phyloP scores from a whole-genome alignment of 2,113 vertebrate species.

The Lontra canadensis region DNA sequence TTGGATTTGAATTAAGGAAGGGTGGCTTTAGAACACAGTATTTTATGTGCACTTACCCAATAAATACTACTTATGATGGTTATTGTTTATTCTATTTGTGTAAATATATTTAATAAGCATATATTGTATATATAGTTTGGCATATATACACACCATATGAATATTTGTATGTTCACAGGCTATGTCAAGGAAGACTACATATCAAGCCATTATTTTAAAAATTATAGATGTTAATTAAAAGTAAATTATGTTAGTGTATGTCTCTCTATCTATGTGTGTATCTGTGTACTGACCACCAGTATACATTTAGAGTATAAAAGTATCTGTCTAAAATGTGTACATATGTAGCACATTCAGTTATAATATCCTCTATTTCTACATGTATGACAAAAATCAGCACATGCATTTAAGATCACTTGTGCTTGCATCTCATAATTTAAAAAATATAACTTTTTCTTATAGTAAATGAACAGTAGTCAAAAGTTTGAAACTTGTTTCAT shows the following conservation, averaged over 20 bases:
- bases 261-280: background rate
- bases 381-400: background rate
- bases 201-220: background rate
- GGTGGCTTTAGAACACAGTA: background rate
- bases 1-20: background rate
- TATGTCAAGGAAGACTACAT: background rate
- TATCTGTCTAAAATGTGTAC: background rate
- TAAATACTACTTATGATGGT: background rate
- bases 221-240: background rate
- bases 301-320: background rate
- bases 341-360: background rate
- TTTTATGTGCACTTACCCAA: background rate
- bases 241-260: background rate
- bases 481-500: background rate
- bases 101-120: background rate
- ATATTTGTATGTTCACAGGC: background rate
- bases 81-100: background rate
- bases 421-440: background rate
- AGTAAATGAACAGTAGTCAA: background rate
- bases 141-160: background rate
- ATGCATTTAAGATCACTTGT: background rate
- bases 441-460: background rate
- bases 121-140: background rate
- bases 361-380: background rate
- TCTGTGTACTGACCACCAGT: background rate